Percentiles rank a stretch among this genome's conserved stretches.
Evolutionary conservation across 2,797 vertebrate species (phyloP).

Genomic region (Morelia viridis): DNA sequence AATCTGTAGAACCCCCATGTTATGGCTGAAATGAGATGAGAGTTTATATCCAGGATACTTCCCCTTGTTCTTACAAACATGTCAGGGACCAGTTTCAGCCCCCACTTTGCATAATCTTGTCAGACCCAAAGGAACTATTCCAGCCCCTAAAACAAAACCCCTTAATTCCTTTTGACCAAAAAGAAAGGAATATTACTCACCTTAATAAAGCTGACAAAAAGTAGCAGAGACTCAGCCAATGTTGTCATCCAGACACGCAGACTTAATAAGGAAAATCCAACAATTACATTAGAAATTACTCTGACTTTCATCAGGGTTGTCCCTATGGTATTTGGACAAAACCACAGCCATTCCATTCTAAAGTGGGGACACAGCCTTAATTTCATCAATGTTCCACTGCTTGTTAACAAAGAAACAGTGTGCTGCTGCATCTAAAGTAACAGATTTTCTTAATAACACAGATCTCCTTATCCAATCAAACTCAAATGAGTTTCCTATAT

Average conservation of each 20-base stretch:
- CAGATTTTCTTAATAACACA: background rate
- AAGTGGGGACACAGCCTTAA: background rate
- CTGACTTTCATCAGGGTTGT: background rate
- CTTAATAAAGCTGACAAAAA: background rate
- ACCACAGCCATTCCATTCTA: background rate
- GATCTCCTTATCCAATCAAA: background rate
- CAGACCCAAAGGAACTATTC: background rate
- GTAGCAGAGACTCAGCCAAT: background rate
- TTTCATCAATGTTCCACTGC: background rate
- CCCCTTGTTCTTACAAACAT: background rate
- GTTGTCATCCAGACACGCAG: background rate
- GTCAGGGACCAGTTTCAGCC: background rate
- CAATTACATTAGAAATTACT: background rate
- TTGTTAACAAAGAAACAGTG: background rate
- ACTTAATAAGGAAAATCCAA: background rate
- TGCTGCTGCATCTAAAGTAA: background rate
- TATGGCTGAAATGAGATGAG: background rate
- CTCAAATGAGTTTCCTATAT: background rate
- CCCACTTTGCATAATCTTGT: background rate
- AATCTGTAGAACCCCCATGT: background rate
- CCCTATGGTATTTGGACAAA: background rate
- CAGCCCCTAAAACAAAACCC: background rate
- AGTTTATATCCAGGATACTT: background rate
- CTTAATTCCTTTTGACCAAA: background rate
- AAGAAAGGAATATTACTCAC: background rate